A percentile compares a stretch with the other conserved stretches of the same genome.
phyloP scores from a whole-genome alignment of 2,888 invertebrate genomes.

The Empis livida region DNA sequence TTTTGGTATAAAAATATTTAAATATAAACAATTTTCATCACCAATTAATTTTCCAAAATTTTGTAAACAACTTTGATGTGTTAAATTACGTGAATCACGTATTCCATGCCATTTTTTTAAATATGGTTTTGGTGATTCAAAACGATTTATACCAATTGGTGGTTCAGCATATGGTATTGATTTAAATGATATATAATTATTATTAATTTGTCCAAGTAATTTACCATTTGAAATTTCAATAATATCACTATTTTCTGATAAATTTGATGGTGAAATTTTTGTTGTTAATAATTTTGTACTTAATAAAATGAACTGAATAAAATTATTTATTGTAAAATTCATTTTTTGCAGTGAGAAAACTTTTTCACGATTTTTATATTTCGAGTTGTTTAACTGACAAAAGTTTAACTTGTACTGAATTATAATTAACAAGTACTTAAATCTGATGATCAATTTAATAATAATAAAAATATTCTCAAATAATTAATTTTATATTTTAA shows the following conservation, averaged over 20 bases:
- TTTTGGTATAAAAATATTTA: constrained; percentile 46
- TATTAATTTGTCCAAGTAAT: constrained; percentile 9
- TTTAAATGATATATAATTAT: constrained; percentile 43
- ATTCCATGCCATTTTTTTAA: constrained; percentile 12
- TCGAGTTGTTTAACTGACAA: too few species aligned
- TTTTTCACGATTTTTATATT: too few species aligned
- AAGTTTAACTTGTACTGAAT: too few species aligned
- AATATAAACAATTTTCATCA: constrained; percentile 50
- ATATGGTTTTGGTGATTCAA: constrained; percentile 30
- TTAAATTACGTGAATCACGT: constrained; percentile 35
- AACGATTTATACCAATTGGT: constrained; percentile 45
- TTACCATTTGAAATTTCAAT: constrained; percentile 14
- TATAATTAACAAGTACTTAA: too few species aligned
- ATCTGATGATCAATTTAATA: too few species aligned
- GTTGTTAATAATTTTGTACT: too few species aligned
- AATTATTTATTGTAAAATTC: too few species aligned
- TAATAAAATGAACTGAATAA: too few species aligned
- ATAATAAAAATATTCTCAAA: too few species aligned
- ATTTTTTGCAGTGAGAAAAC: too few species aligned
- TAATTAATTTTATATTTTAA: too few species aligned
- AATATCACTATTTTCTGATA: background rate
- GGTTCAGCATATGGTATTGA: constrained; percentile 52
- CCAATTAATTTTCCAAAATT: constrained; percentile 29
- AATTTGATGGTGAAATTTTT: too few species aligned
- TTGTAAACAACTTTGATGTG: background rate